Evolutionary conservation across 2,888 invertebrate species (phyloP).

Genomic region (Lamproptera curius): DNA sequence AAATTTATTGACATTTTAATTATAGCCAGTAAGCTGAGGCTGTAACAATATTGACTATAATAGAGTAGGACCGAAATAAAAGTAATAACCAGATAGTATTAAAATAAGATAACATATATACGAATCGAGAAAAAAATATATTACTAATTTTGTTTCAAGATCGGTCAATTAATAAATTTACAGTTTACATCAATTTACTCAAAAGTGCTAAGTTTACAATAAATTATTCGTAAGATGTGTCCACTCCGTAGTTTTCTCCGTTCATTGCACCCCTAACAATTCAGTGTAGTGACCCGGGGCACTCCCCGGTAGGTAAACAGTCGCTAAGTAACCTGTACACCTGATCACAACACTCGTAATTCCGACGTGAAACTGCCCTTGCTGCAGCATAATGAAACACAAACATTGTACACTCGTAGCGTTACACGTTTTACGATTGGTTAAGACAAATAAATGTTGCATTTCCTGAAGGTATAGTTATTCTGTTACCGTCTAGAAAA

Average conservation of each 20-base stretch:
- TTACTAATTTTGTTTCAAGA: too few relatives aligned
- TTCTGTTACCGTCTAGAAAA: too few relatives aligned
- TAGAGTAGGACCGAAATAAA: not conserved
- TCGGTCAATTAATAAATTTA: too few relatives aligned
- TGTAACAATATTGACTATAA: not conserved
- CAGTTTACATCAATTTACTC: too few relatives aligned
- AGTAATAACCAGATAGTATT: not conserved
- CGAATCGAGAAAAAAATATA: too few relatives aligned
- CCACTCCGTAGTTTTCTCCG: constrained; percentile 36
- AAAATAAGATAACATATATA: too few relatives aligned
- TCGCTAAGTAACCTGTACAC: constrained; percentile 49
- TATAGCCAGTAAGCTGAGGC: too few relatives aligned
- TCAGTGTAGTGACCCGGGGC: constrained; percentile 61
- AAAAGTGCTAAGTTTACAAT: too few relatives aligned
- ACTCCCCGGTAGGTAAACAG: constrained; percentile 47
- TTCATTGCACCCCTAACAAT: constrained; percentile 52
- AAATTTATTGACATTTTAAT: too few relatives aligned
- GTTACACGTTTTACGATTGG: constrained; percentile 13
- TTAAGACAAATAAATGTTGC: constrained; percentile 1
- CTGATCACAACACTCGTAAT: constrained; percentile 52
- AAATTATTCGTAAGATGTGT: not conserved
- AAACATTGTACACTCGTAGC: constrained; percentile 35
- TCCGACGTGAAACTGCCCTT: constrained; percentile 31
- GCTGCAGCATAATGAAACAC: constrained; percentile 45
- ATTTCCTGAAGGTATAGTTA: too few relatives aligned